Evolutionary conservation across 2,888 invertebrate species (phyloP).

Genomic region (Pterostichus madidus): DNA sequence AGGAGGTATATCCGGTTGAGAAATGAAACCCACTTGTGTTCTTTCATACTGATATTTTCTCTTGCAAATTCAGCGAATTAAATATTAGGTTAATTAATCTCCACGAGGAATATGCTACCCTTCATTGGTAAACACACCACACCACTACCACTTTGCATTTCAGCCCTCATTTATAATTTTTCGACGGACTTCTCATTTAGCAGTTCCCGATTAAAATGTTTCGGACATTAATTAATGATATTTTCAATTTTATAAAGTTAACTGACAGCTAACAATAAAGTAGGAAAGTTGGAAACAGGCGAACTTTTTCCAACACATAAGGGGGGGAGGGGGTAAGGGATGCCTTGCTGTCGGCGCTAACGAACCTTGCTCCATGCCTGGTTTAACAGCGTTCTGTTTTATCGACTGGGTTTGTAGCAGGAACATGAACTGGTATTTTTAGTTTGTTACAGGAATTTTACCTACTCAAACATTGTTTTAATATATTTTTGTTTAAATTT

Average conservation of each 20-base stretch:
- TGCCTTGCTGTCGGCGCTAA: constrained; percentile 1
- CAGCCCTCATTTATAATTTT: constrained; percentile 33
- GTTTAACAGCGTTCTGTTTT: constrained; percentile 12
- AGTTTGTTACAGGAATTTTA: neutral
- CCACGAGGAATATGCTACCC: neutral
- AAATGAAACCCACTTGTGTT: too few relatives aligned
- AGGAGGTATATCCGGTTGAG: too few relatives aligned
- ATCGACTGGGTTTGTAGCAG: constrained; percentile 16
- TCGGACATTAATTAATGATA: constrained; percentile 56
- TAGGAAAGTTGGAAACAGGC: constrained; percentile 29
- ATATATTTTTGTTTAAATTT: neutral
- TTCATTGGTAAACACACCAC: constrained; percentile 23
- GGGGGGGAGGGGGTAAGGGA: neutral
- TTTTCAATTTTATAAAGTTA: constrained; percentile 58
- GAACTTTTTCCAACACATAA: constrained; percentile 33
- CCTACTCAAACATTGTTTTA: neutral
- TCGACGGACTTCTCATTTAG: constrained; percentile 41
- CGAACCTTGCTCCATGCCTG: constrained; percentile 24
- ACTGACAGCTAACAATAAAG: constrained; percentile 51
- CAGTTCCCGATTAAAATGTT: constrained; percentile 55
- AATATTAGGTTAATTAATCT: constrained; percentile 32
- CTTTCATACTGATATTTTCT: too few relatives aligned
- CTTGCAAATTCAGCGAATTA: neutral
- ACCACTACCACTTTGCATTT: neutral
- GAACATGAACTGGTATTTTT: constrained; percentile 18